Conservation (phyloP, 1,140 invertebrate genomes). For the Panulirus ornatus region DNA sequence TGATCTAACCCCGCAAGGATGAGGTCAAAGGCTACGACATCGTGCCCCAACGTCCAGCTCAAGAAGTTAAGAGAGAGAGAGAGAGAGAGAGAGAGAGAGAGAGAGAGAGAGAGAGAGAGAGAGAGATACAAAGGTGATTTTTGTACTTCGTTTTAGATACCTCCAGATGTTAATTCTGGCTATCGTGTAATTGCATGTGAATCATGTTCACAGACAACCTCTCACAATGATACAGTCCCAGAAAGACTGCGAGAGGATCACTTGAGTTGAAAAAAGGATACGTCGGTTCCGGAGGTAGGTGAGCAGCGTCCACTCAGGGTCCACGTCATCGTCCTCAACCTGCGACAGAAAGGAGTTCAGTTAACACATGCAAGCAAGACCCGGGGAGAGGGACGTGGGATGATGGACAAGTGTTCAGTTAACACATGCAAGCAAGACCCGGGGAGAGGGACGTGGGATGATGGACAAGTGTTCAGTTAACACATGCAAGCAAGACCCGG, state of each 20-base stretch:
- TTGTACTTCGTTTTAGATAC: too few species aligned
- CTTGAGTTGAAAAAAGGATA: conserved; percentile 43
- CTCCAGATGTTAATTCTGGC: not conserved
- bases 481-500: not conserved
- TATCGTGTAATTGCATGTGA: not conserved
- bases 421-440: not conserved
- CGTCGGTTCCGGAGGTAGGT: conserved; percentile 89
- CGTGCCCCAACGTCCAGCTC: too few species aligned
- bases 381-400: too few species aligned
- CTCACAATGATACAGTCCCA: not conserved
- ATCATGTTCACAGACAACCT: not conserved
- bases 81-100: too few species aligned
- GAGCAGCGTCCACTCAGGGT: conserved; percentile 92
- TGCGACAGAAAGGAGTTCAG: conserved; percentile 77
- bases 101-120: too few species aligned
- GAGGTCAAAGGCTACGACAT: too few species aligned
- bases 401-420: not conserved
- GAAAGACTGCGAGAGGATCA: not conserved
- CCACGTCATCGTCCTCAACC: conserved; percentile 85
- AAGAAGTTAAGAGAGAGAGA: too few species aligned
- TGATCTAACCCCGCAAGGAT: too few species aligned
- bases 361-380: too few species aligned
- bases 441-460: not conserved
- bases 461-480: not conserved
- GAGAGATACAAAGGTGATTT: too few species aligned